Conservation (phyloP, 2,888 invertebrate species). For the Agelastica alni region DNA sequence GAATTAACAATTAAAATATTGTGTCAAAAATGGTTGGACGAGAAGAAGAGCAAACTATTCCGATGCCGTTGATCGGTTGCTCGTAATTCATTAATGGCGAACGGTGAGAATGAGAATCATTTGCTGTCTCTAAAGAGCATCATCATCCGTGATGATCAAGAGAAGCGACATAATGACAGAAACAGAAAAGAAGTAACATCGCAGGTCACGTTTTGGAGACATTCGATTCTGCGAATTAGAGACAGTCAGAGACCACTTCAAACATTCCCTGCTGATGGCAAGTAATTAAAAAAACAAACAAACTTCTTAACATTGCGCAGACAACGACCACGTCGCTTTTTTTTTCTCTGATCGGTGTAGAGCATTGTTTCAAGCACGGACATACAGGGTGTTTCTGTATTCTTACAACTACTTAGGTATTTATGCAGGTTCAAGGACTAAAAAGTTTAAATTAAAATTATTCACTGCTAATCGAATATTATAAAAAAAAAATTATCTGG, state of each 20-base stretch:
- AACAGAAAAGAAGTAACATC: constrained; percentile 15
- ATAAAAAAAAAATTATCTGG: no score
- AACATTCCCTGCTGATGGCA: constrained; percentile 36
- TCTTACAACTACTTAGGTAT: no score
- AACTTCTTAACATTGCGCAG: constrained; percentile 41
- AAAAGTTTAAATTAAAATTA: no score
- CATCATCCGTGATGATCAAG: constrained; percentile 11
- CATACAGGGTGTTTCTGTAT: constrained; percentile 18
- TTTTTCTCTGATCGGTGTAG: constrained; percentile 16
- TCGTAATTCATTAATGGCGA: constrained; percentile 9
- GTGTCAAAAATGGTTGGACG: not conserved
- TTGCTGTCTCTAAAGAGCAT: constrained; percentile 11
- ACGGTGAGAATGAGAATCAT: constrained; percentile 13
- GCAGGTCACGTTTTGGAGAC: constrained; percentile 40
- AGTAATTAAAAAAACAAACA: constrained; percentile 44
- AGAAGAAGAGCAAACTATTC: constrained; percentile 1
- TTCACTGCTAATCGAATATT: no score
- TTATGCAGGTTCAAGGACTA: no score
- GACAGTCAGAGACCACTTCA: constrained; percentile 37
- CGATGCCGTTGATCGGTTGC: constrained; percentile 3
- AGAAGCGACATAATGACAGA: constrained; percentile 16
- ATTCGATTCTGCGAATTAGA: constrained; percentile 39
- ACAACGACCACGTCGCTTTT: constrained; percentile 35
- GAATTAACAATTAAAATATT: not conserved
- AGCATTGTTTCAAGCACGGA: constrained; percentile 20